phyloP scores from a whole-genome alignment of 2,888 invertebrate genomes.

The Nemurella pictetii region DNA sequence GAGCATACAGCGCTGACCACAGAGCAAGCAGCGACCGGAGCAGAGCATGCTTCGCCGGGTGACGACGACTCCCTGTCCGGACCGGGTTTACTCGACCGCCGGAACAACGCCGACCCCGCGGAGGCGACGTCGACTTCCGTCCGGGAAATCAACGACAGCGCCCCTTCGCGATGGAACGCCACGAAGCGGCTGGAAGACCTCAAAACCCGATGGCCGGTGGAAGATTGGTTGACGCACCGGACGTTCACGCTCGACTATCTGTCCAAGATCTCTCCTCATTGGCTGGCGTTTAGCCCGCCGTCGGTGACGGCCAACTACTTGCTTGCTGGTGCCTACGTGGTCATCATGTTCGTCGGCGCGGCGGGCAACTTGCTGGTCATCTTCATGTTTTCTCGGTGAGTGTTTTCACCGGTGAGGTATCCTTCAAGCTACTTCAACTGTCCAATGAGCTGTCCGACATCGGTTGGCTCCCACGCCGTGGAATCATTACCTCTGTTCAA shows the following conservation, averaged over 20 bases:
- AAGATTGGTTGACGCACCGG: slow-evolving; percentile 58
- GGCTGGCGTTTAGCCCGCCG: slow-evolving; percentile 71
- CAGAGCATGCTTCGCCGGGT: no score
- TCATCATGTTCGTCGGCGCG: slow-evolving; percentile 67
- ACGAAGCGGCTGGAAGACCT: slow-evolving; percentile 43
- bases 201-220: slow-evolving; percentile 50
- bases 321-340: slow-evolving; percentile 63
- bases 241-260: slow-evolving; percentile 62
- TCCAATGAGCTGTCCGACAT: no score
- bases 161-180: no score
- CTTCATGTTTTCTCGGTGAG: slow-evolving; percentile 72
- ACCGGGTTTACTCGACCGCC: no score
- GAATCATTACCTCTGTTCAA: no score
- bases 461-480: no score
- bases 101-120: no score
- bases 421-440: neutral
- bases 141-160: no score
- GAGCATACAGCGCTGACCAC: no score
- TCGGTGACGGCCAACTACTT: slow-evolving; percentile 59
- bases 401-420: slow-evolving; percentile 39
- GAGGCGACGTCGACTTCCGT: no score
- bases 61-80: no score
- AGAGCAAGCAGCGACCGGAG: no score
- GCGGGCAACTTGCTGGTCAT: slow-evolving; percentile 73
- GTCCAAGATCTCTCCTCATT: slow-evolving; percentile 67